Percentiles rank a stretch among this genome's conserved stretches.
Evolutionary conservation across 1,140 invertebrate genomes (phyloP).

Genomic region (Drosophila orena): DNA sequence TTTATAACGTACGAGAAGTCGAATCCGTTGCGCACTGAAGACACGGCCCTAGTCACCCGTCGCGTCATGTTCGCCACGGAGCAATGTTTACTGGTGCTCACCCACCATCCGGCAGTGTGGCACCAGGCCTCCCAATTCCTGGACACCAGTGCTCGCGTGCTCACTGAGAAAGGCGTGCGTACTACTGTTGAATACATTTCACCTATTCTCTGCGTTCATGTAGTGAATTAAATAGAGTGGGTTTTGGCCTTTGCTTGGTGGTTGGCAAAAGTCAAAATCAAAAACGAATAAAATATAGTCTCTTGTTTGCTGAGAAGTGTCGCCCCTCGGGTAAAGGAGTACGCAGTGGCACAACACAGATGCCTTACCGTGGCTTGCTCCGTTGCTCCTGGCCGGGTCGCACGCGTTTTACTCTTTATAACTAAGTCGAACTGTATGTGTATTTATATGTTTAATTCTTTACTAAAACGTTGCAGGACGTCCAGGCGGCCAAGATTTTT

Average conservation of each 20-base stretch:
- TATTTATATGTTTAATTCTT: conserved; percentile 1
- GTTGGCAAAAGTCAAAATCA: conserved; percentile 19
- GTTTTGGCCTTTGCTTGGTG: conserved; percentile 13
- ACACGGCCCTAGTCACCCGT: conserved; percentile 95
- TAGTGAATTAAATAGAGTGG: conserved; percentile 62
- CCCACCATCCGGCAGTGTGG: conserved; percentile 99
- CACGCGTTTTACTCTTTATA: conserved; percentile 65
- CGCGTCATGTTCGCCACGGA: conserved; percentile 99
- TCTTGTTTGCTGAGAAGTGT: conserved; percentile 69
- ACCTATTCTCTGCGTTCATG: conserved; percentile 6
- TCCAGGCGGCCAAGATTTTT: conserved; percentile 95
- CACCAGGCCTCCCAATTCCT: conserved; percentile 98
- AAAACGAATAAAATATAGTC: conserved; percentile 54
- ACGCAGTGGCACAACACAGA: conserved; percentile 35
- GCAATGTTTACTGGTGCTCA: conserved; percentile 97
- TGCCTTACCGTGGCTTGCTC: conserved; percentile 38
- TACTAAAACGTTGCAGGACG: conserved; percentile 88
- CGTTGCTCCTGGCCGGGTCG: conserved; percentile 63
- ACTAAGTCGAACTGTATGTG: neutral
- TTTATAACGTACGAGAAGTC: conserved; percentile 99
- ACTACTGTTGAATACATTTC: conserved; percentile 30
- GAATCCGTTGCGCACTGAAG: conserved; percentile 98
- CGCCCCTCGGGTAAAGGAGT: conserved; percentile 69
- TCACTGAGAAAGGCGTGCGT: conserved; percentile 96
- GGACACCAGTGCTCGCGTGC: conserved; percentile 95